Percentiles rank a stretch among this genome's conserved stretches.
Conservation (phyloP, 2,888 invertebrate genomes). For the Chymomyza fuscimana region DNA sequence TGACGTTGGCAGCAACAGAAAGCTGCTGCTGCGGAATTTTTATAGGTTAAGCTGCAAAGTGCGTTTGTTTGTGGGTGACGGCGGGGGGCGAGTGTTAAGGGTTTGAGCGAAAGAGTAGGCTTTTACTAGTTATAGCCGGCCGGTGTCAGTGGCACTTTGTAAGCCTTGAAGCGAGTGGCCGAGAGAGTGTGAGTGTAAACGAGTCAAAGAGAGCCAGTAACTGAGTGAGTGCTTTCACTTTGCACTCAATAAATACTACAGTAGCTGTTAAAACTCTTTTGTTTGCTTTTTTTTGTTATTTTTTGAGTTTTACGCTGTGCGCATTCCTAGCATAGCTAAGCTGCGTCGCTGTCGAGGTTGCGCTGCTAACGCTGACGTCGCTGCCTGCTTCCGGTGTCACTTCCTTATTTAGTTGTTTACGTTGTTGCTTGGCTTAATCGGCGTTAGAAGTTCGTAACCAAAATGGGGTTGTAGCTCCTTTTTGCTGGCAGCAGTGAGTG, state of each 20-base stretch:
- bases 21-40: slow-evolving; percentile 61
- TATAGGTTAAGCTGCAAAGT: slow-evolving; percentile 72
- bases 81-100: slow-evolving; percentile 10
- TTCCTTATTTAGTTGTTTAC: slow-evolving; percentile 74
- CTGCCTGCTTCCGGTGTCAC: slow-evolving; percentile 69
- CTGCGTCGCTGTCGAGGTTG: slow-evolving; percentile 40
- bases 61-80: slow-evolving; percentile 30
- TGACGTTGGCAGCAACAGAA: not conserved
- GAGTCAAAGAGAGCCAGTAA: slow-evolving; percentile 15
- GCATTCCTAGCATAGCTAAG: slow-evolving; percentile 48
- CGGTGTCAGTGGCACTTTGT: slow-evolving; percentile 64
- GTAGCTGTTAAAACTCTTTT: not conserved
- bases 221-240: slow-evolving; percentile 7
- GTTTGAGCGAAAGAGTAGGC: slow-evolving; percentile 29
- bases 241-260: not conserved
- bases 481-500: not conserved
- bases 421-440: slow-evolving; percentile 37
- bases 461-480: slow-evolving; percentile 8
- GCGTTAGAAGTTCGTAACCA: not conserved
- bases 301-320: slow-evolving; percentile 52
- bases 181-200: not conserved
- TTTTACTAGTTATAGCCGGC: slow-evolving; percentile 70
- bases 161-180: not conserved
- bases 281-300: not conserved
- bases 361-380: slow-evolving; percentile 21